phyloP scores from a whole-genome alignment of 2,113 vertebrate species.

The Grantiella picta region DNA sequence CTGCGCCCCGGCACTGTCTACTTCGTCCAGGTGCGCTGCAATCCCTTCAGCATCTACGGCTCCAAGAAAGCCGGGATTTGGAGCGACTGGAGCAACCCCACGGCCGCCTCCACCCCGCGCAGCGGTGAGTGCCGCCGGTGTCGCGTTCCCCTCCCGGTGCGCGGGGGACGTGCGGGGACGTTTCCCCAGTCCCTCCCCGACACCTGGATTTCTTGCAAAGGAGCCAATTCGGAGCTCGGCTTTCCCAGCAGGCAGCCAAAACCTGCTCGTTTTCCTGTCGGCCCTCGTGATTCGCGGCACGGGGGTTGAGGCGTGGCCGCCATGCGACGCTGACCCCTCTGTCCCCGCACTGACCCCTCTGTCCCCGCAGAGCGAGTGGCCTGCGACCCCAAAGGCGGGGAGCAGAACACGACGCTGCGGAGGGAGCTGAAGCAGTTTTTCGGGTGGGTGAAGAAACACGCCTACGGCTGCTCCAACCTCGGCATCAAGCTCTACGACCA shows the following conservation, averaged over 20 bases:
- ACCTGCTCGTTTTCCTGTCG: not conserved
- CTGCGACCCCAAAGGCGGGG: slow-evolving; percentile 89
- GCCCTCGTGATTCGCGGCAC: fast-evolving
- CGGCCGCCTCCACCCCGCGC: slow-evolving; percentile 91
- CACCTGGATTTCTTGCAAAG: slow-evolving; percentile 40
- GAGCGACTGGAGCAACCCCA: slow-evolving; percentile 97
- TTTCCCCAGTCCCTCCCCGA: too few relatives aligned
- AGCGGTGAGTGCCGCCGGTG: slow-evolving; percentile 78
- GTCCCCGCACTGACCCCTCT: not conserved
- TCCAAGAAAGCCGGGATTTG: slow-evolving; percentile 95
- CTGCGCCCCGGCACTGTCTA: slow-evolving; percentile 92
- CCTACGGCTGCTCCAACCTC: slow-evolving; percentile 92
- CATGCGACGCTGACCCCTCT: fast-evolving
- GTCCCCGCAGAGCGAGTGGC: slow-evolving; percentile 71
- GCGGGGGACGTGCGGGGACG: not conserved
- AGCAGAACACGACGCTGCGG: slow-evolving; percentile 91
- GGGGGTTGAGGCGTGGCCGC: fast-evolving
- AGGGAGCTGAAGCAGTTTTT: slow-evolving; percentile 98
- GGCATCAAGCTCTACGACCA: slow-evolving; percentile 98
- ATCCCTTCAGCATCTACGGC: slow-evolving; percentile 94
- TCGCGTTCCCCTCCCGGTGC: too few relatives aligned
- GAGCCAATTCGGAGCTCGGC: slow-evolving; percentile 52
- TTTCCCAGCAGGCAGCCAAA: slow-evolving; percentile 43
- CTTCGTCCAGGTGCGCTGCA: slow-evolving; percentile 97
- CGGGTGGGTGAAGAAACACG: slow-evolving; percentile 94